These are phyloP conservation scores for Pararge aegeria DNA, from an alignment of 1,140 invertebrate genomes.

Conservation along the genomic window DNA sequence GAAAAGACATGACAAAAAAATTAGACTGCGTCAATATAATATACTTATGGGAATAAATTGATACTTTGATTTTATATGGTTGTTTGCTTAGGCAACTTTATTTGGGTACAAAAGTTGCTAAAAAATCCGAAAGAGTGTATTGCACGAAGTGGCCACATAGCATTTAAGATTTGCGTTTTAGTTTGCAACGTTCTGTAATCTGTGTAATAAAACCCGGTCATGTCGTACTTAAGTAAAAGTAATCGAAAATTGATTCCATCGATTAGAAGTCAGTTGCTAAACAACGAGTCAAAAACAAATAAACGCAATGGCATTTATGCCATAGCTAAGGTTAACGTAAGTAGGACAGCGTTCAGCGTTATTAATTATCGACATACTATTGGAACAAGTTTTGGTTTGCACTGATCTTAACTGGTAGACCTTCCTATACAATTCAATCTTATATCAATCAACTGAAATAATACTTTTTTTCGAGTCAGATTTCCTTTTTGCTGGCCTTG, in stretches of 20 bases:
- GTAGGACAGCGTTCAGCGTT: slow-evolving; percentile 38
- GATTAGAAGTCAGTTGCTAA: slow-evolving; percentile 26
- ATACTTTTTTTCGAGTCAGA: slow-evolving; percentile 8
- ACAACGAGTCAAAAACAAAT: slow-evolving; percentile 29
- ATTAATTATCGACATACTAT: slow-evolving; percentile 43
- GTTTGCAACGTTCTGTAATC: too few species aligned
- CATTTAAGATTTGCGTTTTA: too few species aligned
- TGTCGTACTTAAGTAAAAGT: slow-evolving; percentile 7
- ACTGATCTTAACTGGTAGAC: slow-evolving; percentile 22
- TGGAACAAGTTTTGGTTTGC: slow-evolving; percentile 38
- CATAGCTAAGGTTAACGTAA: slow-evolving; percentile 40
- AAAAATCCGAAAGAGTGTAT: too few species aligned
- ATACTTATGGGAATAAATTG: too few species aligned
- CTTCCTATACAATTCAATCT: slow-evolving; percentile 37
- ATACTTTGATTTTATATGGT: too few species aligned
- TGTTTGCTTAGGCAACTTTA: too few species aligned
- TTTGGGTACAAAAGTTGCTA: too few species aligned
- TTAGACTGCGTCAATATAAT: too few species aligned
- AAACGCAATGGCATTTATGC: slow-evolving; percentile 36
- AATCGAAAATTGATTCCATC: slow-evolving; percentile 14
- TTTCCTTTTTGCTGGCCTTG: slow-evolving; percentile 10
- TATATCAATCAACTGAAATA: slow-evolving; percentile 29
- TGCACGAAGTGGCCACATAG: too few species aligned
- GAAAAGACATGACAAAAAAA: too few species aligned
- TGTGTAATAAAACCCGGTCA: too few species aligned